Conservation (phyloP, 2,888 invertebrate genomes). For the Drosophila ezoana region DNA sequence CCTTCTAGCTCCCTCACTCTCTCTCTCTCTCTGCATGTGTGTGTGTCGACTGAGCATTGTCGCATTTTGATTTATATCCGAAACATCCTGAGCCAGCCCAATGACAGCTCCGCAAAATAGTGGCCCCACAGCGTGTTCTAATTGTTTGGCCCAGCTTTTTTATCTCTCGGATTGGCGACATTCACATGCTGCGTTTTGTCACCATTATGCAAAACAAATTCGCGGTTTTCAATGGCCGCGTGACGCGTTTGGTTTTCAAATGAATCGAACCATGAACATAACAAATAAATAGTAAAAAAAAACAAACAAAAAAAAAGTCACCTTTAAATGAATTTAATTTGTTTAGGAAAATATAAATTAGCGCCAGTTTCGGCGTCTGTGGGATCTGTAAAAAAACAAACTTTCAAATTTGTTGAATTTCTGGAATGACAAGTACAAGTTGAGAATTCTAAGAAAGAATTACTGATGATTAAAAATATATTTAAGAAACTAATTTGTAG, state of each 20-base stretch:
- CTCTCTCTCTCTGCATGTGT: neutral
- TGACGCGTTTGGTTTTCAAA: constrained; percentile 55
- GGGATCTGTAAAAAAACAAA: constrained; percentile 19
- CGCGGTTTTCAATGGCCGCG: constrained; percentile 46
- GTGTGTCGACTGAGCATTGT: constrained; percentile 54
- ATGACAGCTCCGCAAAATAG: neutral
- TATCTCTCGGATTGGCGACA: constrained; percentile 7
- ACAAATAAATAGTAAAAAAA: constrained; percentile 18
- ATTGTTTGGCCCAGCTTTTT: constrained; percentile 47
- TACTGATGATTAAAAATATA: neutral
- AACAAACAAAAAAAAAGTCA: constrained; percentile 7
- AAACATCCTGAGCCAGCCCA: constrained; percentile 57
- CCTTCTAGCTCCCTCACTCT: no score
- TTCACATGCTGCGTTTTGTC: constrained; percentile 65
- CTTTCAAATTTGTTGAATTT: neutral
- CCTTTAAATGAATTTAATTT: constrained; percentile 69
- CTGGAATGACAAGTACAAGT: neutral
- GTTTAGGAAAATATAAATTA: constrained; percentile 65
- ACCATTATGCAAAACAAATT: constrained; percentile 46
- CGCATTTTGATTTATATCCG: constrained; percentile 79
- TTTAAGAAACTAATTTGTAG: no score
- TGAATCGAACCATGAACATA: constrained; percentile 73
- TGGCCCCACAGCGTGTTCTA: constrained; percentile 38
- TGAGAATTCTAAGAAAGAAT: neutral
- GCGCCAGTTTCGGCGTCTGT: constrained; percentile 39